Percentiles rank a stretch among this genome's conserved stretches.
These are phyloP conservation scores for Pagetopsis macropterus DNA, from an alignment of 2,797 vertebrate genomes.

Conservation along the genomic window DNA sequence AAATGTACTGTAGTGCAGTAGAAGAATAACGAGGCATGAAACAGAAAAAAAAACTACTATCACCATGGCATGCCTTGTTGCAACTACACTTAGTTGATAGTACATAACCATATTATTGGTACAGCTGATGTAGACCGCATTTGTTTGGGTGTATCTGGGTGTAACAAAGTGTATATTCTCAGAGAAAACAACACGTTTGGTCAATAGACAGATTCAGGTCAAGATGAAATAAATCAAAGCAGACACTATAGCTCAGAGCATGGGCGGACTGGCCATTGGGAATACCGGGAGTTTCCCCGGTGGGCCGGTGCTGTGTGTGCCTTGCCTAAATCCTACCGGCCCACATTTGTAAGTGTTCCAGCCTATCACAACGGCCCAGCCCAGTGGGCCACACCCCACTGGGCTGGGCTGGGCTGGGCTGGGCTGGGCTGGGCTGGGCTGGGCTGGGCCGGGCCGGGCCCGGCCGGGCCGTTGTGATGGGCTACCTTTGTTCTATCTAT, in stretches of 20 bases:
- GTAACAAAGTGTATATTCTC: not conserved
- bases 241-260: not conserved
- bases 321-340: too few species aligned
- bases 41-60: not conserved
- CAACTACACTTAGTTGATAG: not conserved
- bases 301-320: too few species aligned
- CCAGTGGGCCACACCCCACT: too few species aligned
- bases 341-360: too few species aligned
- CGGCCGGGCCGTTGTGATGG: too few species aligned
- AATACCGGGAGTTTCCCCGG: too few species aligned
- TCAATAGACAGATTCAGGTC: conserved; percentile 26
- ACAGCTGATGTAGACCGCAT: not conserved
- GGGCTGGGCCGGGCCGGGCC: too few species aligned
- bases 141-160: not conserved
- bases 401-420: too few species aligned
- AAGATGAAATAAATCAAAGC: conserved; percentile 15
- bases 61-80: not conserved
- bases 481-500: too few species aligned
- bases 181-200: not conserved
- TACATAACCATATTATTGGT: not conserved
- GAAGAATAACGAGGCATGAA: not conserved
- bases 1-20: not conserved
- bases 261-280: too few species aligned
- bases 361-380: too few species aligned
- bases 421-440: too few species aligned